phyloP scores from a whole-genome alignment of 2,888 invertebrate species.

The Drosophila borealis region DNA sequence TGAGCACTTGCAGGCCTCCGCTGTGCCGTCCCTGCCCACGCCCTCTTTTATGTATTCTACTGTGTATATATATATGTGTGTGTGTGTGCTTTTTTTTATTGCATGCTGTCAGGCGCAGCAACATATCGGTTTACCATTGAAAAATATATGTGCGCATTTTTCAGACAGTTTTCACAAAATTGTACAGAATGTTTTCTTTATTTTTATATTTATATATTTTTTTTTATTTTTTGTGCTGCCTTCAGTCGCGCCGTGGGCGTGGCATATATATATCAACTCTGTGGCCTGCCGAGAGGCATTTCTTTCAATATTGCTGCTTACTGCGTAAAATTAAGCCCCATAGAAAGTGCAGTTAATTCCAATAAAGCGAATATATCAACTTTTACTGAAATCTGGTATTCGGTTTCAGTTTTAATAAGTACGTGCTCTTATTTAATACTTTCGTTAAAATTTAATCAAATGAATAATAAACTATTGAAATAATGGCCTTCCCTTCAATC shows the following conservation, averaged over 20 bases:
- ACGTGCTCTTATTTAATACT: no score
- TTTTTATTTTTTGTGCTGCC: slow-evolving; percentile 9
- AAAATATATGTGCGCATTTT: slow-evolving; percentile 68
- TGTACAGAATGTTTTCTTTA: slow-evolving; percentile 51
- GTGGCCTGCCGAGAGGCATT: slow-evolving; percentile 4
- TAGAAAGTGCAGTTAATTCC: slow-evolving; percentile 17
- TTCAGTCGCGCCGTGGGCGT: slow-evolving; percentile 14
- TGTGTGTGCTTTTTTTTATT: slow-evolving; percentile 58
- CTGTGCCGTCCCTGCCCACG: slow-evolving; percentile 19
- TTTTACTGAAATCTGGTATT: not conserved
- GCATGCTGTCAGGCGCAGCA: slow-evolving; percentile 74
- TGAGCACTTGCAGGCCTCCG: slow-evolving; percentile 55
- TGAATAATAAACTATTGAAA: no score
- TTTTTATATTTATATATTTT: slow-evolving; percentile 10
- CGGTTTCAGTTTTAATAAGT: not conserved
- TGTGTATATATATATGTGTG: slow-evolving; percentile 16
- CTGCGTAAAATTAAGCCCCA: slow-evolving; percentile 1
- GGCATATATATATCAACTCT: not conserved
- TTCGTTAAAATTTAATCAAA: no score
- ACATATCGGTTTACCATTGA: slow-evolving; percentile 76
- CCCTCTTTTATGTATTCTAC: slow-evolving; percentile 46
- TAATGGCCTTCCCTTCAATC: no score
- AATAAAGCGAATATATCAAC: not conserved
- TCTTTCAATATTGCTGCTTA: slow-evolving; percentile 4
- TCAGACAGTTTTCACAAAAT: slow-evolving; percentile 73